These are phyloP conservation scores for Anthrax anthrax DNA, from an alignment of 2,888 invertebrate genomes.

Conservation along the genomic window DNA sequence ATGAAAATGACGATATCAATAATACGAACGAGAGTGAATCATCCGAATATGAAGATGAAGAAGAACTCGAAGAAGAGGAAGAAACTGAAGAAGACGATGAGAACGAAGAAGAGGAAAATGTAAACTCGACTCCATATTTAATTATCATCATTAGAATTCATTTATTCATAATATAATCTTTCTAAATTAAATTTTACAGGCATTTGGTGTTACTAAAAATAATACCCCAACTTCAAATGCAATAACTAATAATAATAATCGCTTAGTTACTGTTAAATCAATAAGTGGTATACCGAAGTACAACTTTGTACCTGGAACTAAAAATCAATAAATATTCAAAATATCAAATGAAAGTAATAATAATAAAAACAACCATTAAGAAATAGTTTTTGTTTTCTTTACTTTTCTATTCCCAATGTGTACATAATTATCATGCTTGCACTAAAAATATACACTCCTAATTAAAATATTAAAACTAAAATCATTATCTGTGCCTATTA, in stretches of 20 bases:
- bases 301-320: neutral
- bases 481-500: too few relatives aligned
- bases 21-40: neutral
- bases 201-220: neutral
- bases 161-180: too few relatives aligned
- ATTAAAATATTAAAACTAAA: too few relatives aligned
- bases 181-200: too few relatives aligned
- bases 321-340: neutral
- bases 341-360: neutral
- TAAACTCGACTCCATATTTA: neutral
- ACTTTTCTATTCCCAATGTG: too few relatives aligned
- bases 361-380: neutral
- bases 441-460: too few relatives aligned
- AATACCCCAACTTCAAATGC: neutral
- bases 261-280: slow-evolving; percentile 7
- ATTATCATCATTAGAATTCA: neutral
- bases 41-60: neutral
- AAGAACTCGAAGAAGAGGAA: neutral
- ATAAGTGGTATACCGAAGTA: slow-evolving; percentile 9
- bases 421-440: too few relatives aligned
- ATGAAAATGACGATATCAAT: neutral
- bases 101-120: neutral
- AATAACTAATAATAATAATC: neutral
- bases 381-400: too few relatives aligned
- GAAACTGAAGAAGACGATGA: neutral